Evolutionary conservation across 2,113 vertebrate species (phyloP).

Genomic region (Dissostichus mawsoni): DNA sequence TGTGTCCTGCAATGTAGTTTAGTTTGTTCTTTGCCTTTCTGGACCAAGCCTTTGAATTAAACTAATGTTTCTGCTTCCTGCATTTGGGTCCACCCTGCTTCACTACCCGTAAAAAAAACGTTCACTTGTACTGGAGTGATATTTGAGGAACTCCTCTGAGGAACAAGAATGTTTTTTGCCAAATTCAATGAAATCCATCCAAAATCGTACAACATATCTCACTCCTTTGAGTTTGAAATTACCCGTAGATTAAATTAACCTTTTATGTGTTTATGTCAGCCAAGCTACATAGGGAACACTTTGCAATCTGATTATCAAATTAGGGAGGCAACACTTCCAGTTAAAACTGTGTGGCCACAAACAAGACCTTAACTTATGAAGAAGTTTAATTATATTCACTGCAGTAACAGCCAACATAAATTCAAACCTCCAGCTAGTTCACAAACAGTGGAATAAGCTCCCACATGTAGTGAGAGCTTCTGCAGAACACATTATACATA

Average conservation of each 20-base stretch:
- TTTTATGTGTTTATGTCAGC: neutral
- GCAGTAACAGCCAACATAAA: neutral
- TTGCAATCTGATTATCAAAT: neutral
- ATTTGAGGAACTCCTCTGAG: neutral
- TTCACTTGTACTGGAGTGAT: no score
- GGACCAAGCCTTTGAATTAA: no score
- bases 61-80: no score
- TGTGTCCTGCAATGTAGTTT: no score
- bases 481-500: conserved; percentile 12
- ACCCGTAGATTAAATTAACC: no score
- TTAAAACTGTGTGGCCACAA: conserved; percentile 12
- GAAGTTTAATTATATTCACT: conserved; percentile 14
- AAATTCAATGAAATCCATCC: neutral
- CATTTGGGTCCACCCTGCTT: no score
- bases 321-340: neutral
- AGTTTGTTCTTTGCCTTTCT: no score
- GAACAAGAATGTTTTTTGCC: neutral
- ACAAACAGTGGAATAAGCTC: neutral
- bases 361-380: conserved; percentile 9
- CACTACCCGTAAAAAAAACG: no score
- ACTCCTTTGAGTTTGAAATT: neutral
- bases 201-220: no score
- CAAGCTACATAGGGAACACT: neutral
- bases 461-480: conserved; percentile 6
- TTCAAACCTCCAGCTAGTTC: conserved; percentile 22